A percentile compares a stretch with the other conserved stretches of the same genome.
Evolutionary conservation across 2,113 vertebrate genomes (phyloP).

Genomic region (Stomatorhinus ivindoensis): DNA sequence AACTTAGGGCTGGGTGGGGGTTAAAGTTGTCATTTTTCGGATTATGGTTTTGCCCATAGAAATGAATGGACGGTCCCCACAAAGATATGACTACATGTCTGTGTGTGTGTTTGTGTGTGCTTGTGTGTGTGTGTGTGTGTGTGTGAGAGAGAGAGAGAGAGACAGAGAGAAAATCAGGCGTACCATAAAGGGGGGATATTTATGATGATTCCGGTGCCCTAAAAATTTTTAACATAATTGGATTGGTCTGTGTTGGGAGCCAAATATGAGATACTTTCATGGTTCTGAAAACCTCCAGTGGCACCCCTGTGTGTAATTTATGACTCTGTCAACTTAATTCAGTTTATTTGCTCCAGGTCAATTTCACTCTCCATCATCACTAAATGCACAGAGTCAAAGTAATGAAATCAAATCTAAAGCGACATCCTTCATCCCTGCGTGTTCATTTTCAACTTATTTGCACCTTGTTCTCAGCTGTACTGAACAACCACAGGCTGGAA

Average conservation of each 20-base stretch:
- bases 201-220: not conserved
- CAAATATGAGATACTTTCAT: not conserved
- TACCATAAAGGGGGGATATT: not conserved
- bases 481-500: not conserved
- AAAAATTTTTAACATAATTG: not conserved
- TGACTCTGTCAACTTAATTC: not conserved
- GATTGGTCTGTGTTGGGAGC: not conserved
- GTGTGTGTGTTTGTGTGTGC: too few relatives aligned
- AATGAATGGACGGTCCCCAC: too few relatives aligned
- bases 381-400: not conserved
- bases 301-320: not conserved
- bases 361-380: not conserved
- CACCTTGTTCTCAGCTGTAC: not conserved
- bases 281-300: not conserved
- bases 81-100: too few relatives aligned
- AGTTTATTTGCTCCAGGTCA: not conserved
- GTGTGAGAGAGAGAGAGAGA: too few relatives aligned
- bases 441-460: not conserved
- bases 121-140: too few relatives aligned
- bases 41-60: too few relatives aligned
- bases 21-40: too few relatives aligned
- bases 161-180: too few relatives aligned
- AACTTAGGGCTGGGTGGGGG: too few relatives aligned
- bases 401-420: not conserved
- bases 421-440: not conserved